Base-by-base conservation (phyloP, 2,797 vertebrate species). In the Lutjanus campechanus region DNA sequence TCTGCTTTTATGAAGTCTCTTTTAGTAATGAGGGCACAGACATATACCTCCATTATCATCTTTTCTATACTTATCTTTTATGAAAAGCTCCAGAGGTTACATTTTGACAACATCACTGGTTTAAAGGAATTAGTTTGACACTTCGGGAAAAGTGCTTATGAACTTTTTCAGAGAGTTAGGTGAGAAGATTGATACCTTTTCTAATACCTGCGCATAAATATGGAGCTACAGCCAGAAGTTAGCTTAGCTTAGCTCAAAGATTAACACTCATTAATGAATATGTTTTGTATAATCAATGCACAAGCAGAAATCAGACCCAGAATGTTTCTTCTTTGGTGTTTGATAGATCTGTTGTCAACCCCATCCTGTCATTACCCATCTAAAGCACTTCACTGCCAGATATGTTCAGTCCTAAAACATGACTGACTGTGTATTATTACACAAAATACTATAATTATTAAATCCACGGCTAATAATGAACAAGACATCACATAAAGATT, bases 251-350 rank as follows among this genome's bases (percentile, higher is more conserved):
- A 25, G 47, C 17, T 40, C 61, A 56, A 19, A 58, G 1, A 69
- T 44, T 17, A 64, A 58, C 11, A 0, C 29, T 36, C 29, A 4
- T 36, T 36, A 36, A 36, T 36, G 29, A 36, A 36, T 36, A 36
- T 36, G 29, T 36, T 36, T 36, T 36, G 29, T 36, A 3, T 36
- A 36, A 36, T 36, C 29, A 36, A 36, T 36, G 29, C 29, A 36
- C 29, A 36, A 36, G 3, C 29, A 36, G 29, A 36, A 36, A 36
- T 36, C 29, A 36, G 29, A 2, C 29, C 5, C 29, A 36, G 3
- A 36, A 5, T 36, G 29, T 36, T 36, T 36, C 29, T 36, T 36
- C 29, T 36, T 36, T 0, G 96, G 97, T 46, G 98, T 99, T 99
- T 11, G 98, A 98, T 99, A 77, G 69, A 91, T 83, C 0, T 53